A percentile compares a stretch with the other conserved stretches of the same genome.
phyloP scores from a whole-genome alignment of 2,888 invertebrate species.

The Ophonus ardosiacus region DNA sequence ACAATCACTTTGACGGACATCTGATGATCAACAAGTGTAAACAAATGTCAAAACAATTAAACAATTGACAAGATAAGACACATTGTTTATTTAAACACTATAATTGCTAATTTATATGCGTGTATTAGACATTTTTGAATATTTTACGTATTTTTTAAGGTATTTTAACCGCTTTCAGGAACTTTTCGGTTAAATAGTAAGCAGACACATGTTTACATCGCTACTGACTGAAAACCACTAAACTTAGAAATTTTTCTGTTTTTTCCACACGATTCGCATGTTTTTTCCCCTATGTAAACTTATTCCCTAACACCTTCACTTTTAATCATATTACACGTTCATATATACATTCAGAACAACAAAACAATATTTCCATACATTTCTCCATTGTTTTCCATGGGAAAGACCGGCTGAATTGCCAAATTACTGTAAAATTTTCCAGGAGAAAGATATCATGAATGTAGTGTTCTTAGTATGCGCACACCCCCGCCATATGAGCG shows the following conservation, averaged over 20 bases:
- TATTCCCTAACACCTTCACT: background rate
- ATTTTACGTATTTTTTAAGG: conserved; percentile 53
- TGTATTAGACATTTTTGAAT: conserved; percentile 20
- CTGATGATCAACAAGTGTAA: conserved; percentile 44
- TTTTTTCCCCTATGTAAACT: conserved; percentile 58
- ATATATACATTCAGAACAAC: background rate
- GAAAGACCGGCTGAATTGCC: background rate
- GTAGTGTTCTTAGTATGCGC: conserved; percentile 68
- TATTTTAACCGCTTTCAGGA: conserved; percentile 51
- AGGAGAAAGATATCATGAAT: conserved; percentile 69
- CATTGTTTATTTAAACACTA: conserved; percentile 23
- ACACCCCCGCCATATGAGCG: conserved; percentile 74
- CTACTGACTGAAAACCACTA: conserved; percentile 66
- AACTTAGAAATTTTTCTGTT: conserved; percentile 67
- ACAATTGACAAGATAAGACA: conserved; percentile 49
- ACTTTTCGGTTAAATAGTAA: conserved; percentile 65
- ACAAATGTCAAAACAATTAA: conserved; percentile 42
- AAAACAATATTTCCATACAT: background rate
- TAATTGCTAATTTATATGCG: background rate
- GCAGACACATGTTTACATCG: conserved; percentile 66
- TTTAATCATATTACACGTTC: background rate
- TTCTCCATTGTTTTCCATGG: background rate
- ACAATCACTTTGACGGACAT: conserved; percentile 45
- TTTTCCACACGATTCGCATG: conserved; percentile 62
- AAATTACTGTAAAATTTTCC: background rate